These are phyloP conservation scores for Spatula clypeata DNA, from an alignment of 2,797 vertebrate genomes.

Conservation along the genomic window DNA sequence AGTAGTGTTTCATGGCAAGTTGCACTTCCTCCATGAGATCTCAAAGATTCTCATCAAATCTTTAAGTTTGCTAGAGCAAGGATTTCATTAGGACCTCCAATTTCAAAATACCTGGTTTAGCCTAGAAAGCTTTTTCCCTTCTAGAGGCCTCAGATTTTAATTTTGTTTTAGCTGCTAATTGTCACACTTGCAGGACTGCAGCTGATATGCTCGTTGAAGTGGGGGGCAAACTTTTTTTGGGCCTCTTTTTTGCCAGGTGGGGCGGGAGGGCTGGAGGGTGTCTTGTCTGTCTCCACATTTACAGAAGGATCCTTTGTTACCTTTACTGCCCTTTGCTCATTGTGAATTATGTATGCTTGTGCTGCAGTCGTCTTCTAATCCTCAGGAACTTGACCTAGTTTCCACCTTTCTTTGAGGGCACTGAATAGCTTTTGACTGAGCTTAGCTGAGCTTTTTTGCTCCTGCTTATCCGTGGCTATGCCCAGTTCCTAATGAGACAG, in stretches of 20 bases:
- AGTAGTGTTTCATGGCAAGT: neutral
- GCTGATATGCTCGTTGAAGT: accelerated
- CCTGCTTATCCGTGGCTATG: neutral
- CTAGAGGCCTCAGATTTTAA: neutral
- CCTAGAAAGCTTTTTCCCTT: neutral
- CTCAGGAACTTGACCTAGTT: neutral
- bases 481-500: accelerated
- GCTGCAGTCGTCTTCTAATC: neutral
- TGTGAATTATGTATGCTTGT: neutral
- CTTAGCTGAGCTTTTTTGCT: neutral
- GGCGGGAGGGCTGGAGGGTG: no score
- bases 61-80: neutral
- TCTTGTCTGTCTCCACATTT: neutral
- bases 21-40: neutral
- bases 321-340: accelerated
- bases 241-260: accelerated
- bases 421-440: neutral
- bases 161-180: neutral
- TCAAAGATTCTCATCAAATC: neutral
- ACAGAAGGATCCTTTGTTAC: neutral
- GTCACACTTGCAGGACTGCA: neutral
- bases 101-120: neutral
- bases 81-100: neutral
- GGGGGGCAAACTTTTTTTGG: neutral
- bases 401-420: neutral